A percentile compares a stretch with the other conserved stretches of the same genome.
phyloP scores from a whole-genome alignment of 2,113 vertebrate species.

The Silurus glanis region DNA sequence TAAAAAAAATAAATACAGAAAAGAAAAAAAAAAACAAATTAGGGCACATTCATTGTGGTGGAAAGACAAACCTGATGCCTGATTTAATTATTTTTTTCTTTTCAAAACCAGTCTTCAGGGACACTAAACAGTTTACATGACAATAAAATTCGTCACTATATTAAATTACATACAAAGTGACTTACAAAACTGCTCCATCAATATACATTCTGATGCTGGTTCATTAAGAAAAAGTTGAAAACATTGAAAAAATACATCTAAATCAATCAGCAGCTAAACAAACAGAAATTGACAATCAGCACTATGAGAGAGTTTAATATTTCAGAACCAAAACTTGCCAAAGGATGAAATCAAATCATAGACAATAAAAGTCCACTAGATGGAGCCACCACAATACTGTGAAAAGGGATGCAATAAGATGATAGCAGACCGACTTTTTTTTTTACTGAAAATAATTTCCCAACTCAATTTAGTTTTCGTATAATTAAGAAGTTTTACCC shows the following conservation, averaged over 20 bases:
- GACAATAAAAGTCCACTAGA: conserved; percentile 19
- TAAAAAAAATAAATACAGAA: neutral
- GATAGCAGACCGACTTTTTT: too few relatives aligned
- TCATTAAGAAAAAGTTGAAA: too few relatives aligned
- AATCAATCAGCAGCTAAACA: too few relatives aligned
- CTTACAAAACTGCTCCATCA: too few relatives aligned
- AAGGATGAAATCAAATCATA: neutral
- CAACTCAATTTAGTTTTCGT: neutral
- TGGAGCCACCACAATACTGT: conserved; percentile 31
- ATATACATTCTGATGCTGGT: too few relatives aligned
- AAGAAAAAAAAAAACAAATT: neutral
- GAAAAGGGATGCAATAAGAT: neutral
- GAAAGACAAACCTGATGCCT: neutral
- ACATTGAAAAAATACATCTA: too few relatives aligned
- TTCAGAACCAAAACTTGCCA: neutral
- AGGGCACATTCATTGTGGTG: neutral
- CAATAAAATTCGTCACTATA: too few relatives aligned
- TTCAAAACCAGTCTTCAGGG: neutral
- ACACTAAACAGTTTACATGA: neutral
- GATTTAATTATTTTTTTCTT: neutral
- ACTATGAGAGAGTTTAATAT: neutral
- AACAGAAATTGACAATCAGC: neutral
- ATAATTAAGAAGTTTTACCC: neutral
- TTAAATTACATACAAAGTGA: too few relatives aligned
- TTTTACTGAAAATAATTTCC: neutral